These are phyloP conservation scores for Zaprionus bogoriensis DNA, from an alignment of 2,888 invertebrate species.

Conservation along the genomic window DNA sequence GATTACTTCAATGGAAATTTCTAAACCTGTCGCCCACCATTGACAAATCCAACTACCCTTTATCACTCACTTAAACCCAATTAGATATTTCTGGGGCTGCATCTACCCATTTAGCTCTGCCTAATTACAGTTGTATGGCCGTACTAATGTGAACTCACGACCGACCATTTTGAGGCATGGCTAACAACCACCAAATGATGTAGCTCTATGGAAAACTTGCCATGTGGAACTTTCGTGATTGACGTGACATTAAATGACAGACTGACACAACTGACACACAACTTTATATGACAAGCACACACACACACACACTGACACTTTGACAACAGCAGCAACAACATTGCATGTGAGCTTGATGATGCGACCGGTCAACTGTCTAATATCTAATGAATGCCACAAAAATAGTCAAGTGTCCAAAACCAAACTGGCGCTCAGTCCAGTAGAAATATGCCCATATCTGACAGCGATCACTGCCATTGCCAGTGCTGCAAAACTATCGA, in stretches of 20 bases:
- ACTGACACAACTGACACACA: constrained; percentile 56
- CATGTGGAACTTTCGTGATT: constrained; percentile 58
- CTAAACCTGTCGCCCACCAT: not conserved
- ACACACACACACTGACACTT: constrained; percentile 25
- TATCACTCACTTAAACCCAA: constrained; percentile 8
- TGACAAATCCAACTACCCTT: not conserved
- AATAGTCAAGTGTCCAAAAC: constrained; percentile 31
- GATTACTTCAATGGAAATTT: too few species aligned
- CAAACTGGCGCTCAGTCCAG: constrained; percentile 3
- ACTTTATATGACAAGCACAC: constrained; percentile 48
- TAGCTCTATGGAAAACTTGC: constrained; percentile 44
- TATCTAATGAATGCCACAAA: constrained; percentile 57
- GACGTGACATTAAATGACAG: constrained; percentile 74
- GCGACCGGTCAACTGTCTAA: too few species aligned
- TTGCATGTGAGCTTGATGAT: constrained; percentile 34
- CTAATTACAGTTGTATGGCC: not conserved
- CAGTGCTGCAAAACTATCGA: too few species aligned
- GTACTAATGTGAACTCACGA: constrained; percentile 3
- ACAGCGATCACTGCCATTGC: not conserved
- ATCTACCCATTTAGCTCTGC: constrained; percentile 6
- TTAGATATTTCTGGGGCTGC: constrained; percentile 7
- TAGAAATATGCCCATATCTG: not conserved
- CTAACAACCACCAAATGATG: constrained; percentile 44
- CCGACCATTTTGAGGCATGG: constrained; percentile 33
- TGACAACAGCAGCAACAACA: constrained; percentile 33